Conservation (phyloP, 2,888 invertebrate genomes). For the Chironomus riparius region DNA sequence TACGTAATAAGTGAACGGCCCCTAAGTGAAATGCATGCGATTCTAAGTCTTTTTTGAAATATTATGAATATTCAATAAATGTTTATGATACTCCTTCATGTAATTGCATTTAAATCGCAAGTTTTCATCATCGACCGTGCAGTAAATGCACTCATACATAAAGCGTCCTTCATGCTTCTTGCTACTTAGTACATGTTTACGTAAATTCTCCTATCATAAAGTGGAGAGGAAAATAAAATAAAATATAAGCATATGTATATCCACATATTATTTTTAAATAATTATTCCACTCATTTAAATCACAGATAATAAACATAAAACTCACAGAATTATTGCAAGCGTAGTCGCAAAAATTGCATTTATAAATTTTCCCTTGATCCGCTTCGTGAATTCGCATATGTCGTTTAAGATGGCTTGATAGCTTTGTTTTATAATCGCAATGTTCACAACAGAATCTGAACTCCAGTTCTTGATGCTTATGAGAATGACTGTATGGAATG, state of each 20-base stretch:
- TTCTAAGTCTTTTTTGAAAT: conserved; percentile 6
- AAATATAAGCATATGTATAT: background rate
- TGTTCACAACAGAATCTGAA: conserved; percentile 53
- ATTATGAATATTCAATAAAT: conserved; percentile 31
- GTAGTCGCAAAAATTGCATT: conserved; percentile 73
- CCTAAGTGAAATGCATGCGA: background rate
- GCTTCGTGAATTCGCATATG: conserved; percentile 67
- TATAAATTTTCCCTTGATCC: conserved; percentile 67
- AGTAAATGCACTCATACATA: conserved; percentile 69
- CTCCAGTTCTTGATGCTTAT: conserved; percentile 38
- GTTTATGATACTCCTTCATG: conserved; percentile 35
- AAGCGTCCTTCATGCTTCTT: conserved; percentile 67
- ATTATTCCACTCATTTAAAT: conserved; percentile 3
- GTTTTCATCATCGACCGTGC: conserved; percentile 35
- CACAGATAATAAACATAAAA: conserved; percentile 26
- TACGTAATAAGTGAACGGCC: too few species aligned
- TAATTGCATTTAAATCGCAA: conserved; percentile 36
- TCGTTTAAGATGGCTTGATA: conserved; percentile 61
- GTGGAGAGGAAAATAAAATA: background rate
- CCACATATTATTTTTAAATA: conserved; percentile 32
- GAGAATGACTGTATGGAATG: conserved; percentile 48
- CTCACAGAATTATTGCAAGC: conserved; percentile 69
- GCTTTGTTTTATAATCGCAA: conserved; percentile 61
- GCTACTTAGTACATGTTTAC: conserved; percentile 75
- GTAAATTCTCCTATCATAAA: conserved; percentile 62